Evolutionary conservation across 2,113 vertebrate species (phyloP).

Genomic region (Sus scrofa): T2T-Sscrofa CM000830.6:26247001-26247500

Average conservation of each 20-base stretch:
- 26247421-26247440: not conserved
- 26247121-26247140: not conserved
- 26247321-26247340: not conserved
- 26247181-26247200: too few species aligned
- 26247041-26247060: not conserved
- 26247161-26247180: not conserved
- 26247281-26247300: too few species aligned
- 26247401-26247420: not conserved
- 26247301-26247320: too few species aligned
- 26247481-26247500: not conserved
- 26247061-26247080: not conserved
- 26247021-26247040: too few species aligned
- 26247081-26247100: not conserved
- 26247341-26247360: not conserved
- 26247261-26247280: too few species aligned
- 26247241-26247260: too few species aligned
- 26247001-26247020: not conserved
- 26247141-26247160: not conserved
- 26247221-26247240: not conserved
- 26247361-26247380: not conserved
- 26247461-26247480: not conserved
- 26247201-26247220: not conserved
- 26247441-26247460: not conserved
- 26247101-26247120: not conserved
- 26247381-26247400: not conserved